Evolutionary conservation across 2,797 vertebrate genomes (phyloP), one percentile per base, ranked within the genome.

Genomic region (Pantherophis alleghaniensis): DNA sequence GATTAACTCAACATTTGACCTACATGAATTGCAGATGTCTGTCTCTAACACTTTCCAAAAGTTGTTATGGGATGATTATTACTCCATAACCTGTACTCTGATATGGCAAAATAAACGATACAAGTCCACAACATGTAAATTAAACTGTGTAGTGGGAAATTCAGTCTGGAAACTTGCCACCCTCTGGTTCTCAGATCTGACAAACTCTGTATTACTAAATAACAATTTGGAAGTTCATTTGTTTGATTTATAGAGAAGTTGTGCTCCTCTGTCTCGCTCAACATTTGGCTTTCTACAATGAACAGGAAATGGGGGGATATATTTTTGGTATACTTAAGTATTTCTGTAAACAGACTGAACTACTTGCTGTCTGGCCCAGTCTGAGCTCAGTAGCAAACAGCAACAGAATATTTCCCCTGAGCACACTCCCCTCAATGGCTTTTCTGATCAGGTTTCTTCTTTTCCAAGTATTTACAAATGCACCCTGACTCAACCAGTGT

Each of bases 291-390:
- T 4, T 91, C 95, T 95, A 94, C 55, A 66, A 94, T 95, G 95
- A 96, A 97, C 96, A 97, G 96, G 97, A 97, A 97, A 96, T 3
- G 96, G 96, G 94, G 94, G 96, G 96, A 96, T 96, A 96, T 95
- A 97, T 97, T 97, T 97, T 96, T 95, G 94, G 96, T 96, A 96
- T 96, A 91, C 96, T 95, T 87, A 94, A 92, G 94, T 96, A 97
- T 97, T 97, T 96, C 96, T 97, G 96, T 97, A 97, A 97, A 97
- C 97, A 97, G 95, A 94, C 95, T 95, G 95, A 96, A 95, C 94
- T 55, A 56, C 63, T 74, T 59, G 94, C 96, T 96, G 95, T 94
- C 95, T 95, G 94, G 96, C 96, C 95, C 86, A 83, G 92, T 92
- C 94, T 92, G 94, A 94, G 94, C 94, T 91, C 96, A 94, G 93